Evolutionary conservation across 2,888 invertebrate genomes (phyloP), one percentile per base, ranked within the genome.

Genomic region (Muschampia plurimacula): DNA sequence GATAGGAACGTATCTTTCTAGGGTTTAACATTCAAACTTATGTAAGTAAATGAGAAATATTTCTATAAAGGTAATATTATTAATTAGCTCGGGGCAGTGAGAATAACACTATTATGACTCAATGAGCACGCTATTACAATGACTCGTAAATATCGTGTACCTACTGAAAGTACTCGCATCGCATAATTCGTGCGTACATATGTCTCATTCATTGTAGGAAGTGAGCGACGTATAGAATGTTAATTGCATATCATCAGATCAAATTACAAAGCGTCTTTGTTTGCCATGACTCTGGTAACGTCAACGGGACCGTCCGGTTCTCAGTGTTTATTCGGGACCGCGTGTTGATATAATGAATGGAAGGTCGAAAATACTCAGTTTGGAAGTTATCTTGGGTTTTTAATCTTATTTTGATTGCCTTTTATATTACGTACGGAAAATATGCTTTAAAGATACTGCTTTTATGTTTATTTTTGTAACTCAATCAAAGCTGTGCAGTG

Each of bases 251-350:
- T 41, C 62, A 63, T 63, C 39, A 49, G 62, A 69, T 69, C 69
- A 13, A 41, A 63, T 69, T 69, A 69, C 69, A 63, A 41, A 55
- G 49, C 63, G 69, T 69, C 63, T 69, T 69, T 63, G 63, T 69
- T 63, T 63, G 22, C 60, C 52, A 13, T 69, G 62, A 62, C 69
- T 60, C 49, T 63, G 69, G 52, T 41, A 63, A 63, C 65, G 36
- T 46, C 44, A 71, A 66, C 69, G 71, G 71, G 71, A 39, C 28
- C 59, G 60, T 49, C 71, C 71, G 60, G 66, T 55, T 69, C 62
- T 22, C 57, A 4, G 15, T 60, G 60, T 71, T 71, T 66, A 41
- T 46, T 71, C 46, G 70, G 66, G 44, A 46, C 39, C 44, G 46
- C 60, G 49, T 66, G 66, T 66, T 66, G 39, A 28, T 49, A 39